Evolutionary conservation across 2,113 vertebrate genomes (phyloP).

Genomic region (Thunnus maccoyii): DNA sequence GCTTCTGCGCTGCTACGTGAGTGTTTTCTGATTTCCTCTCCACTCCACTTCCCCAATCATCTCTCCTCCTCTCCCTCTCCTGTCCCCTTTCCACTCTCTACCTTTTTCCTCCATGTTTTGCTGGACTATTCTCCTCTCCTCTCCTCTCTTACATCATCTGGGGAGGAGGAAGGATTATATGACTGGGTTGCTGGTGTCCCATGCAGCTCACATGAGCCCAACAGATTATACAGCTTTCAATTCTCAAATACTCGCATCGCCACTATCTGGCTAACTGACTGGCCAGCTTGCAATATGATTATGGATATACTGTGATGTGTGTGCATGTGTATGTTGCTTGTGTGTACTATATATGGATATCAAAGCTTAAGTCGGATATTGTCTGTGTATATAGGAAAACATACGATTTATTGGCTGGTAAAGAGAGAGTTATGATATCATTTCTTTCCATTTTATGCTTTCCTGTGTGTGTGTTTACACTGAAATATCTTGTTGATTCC

Average conservation of each 20-base stretch:
- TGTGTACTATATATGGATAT: not conserved
- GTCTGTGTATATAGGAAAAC: not conserved
- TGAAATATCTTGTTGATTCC: slow-evolving; percentile 12
- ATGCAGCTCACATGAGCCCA: slow-evolving; percentile 56
- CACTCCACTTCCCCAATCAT: not conserved
- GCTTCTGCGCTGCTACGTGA: not conserved
- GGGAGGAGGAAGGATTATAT: slow-evolving; percentile 68
- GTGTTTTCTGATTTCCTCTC: not conserved
- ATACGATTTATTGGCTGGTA: slow-evolving; percentile 18
- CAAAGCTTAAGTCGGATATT: not conserved
- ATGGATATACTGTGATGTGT: slow-evolving; percentile 30
- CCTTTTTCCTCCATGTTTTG: not conserved
- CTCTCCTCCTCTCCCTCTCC: not conserved
- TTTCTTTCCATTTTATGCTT: not conserved
- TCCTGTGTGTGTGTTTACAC: slow-evolving; percentile 13
- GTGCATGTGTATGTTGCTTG: not conserved
- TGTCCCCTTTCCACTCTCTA: not conserved
- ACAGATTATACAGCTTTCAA: slow-evolving; percentile 62
- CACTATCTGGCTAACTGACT: slow-evolving; percentile 9
- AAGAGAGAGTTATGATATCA: not conserved
- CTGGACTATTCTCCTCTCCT: not conserved
- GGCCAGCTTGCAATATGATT: slow-evolving; percentile 17
- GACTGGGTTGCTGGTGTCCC: slow-evolving; percentile 50
- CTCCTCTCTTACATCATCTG: slow-evolving; percentile 46
- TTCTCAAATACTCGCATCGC: slow-evolving; percentile 21